A percentile compares a stretch with the other conserved stretches of the same genome.
These are phyloP conservation scores for Scaptomyza tumidula DNA, from an alignment of 2,888 invertebrate species.

Conservation along the genomic window DNA sequence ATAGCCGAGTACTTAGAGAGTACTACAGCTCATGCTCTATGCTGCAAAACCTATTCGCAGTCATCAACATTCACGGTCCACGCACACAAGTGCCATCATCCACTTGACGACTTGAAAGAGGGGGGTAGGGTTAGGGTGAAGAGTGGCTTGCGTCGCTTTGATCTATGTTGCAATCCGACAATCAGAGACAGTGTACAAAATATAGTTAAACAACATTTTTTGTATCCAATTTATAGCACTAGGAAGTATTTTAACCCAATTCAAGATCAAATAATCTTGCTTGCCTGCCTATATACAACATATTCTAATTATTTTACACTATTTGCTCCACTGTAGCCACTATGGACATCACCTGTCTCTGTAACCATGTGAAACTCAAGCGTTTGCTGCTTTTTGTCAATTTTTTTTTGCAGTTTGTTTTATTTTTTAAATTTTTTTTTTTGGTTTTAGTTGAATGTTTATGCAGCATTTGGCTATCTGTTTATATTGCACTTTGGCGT, in stretches of 20 bases:
- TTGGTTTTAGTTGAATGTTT: constrained; percentile 33
- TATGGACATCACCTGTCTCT: constrained; percentile 8
- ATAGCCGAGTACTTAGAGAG: constrained; percentile 6
- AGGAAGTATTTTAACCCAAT: background rate
- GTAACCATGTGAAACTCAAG: constrained; percentile 24
- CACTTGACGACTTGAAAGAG: constrained; percentile 41
- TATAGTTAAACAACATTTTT: background rate
- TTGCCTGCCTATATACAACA: no score
- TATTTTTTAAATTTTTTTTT: background rate
- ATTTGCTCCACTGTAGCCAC: constrained; percentile 18
- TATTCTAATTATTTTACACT: background rate
- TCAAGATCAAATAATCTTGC: no score
- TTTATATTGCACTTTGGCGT: constrained; percentile 56
- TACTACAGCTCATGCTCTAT: background rate
- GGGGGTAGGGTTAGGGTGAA: background rate
- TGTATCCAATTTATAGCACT: no score
- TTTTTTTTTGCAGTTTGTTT: background rate
- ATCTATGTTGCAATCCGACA: constrained; percentile 62
- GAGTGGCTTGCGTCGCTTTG: constrained; percentile 50
- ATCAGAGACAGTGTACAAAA: constrained; percentile 35
- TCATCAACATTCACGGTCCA: constrained; percentile 39
- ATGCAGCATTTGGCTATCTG: constrained; percentile 41
- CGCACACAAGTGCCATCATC: constrained; percentile 60
- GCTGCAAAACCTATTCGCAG: constrained; percentile 6
- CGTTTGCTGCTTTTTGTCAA: constrained; percentile 8